Percentiles rank a stretch among this genome's conserved stretches.
Evolutionary conservation across 1,140 invertebrate species (phyloP).

Genomic region (Pteromalus puparum): DNA sequence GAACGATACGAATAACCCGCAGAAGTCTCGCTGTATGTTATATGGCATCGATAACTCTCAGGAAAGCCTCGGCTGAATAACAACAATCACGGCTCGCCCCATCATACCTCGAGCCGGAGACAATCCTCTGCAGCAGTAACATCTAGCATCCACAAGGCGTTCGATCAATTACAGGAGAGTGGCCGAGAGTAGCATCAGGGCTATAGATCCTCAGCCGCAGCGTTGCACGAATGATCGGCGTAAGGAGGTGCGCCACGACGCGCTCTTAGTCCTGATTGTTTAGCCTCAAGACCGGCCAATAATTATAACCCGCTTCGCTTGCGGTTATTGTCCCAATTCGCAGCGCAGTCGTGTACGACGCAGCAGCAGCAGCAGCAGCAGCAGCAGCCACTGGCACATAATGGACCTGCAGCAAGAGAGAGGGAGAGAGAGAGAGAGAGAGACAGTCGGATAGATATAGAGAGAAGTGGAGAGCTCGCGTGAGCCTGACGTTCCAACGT

Average conservation of each 20-base stretch:
- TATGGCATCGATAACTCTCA: not conserved
- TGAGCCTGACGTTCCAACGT: constrained; percentile 72
- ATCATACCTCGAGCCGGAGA: not conserved
- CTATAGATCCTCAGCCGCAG: not conserved
- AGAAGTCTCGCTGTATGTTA: not conserved
- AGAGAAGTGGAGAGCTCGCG: constrained; percentile 66
- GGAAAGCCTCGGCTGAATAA: not conserved
- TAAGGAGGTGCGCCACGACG: constrained; percentile 13
- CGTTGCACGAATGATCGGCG: not conserved
- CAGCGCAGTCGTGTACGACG: constrained; percentile 14
- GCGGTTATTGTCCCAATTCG: constrained; percentile 70
- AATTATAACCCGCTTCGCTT: constrained; percentile 65
- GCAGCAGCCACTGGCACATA: constrained; percentile 23
- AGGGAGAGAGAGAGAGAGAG: not conserved
- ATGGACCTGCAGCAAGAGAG: constrained; percentile 39
- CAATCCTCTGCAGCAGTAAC: not conserved
- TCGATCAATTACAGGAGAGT: not conserved
- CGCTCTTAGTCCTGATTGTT: constrained; percentile 48
- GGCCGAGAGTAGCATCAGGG: no score
- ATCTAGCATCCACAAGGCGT: not conserved
- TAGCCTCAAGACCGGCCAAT: constrained; percentile 58
- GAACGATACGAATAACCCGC: no score
- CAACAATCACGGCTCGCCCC: not conserved
- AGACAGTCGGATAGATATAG: not conserved
- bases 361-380: constrained; percentile 2